Percentiles rank a stretch among this genome's conserved stretches.
Evolutionary conservation across 2,888 invertebrate genomes (phyloP).

Genomic region (Helobdella robusta): DNA sequence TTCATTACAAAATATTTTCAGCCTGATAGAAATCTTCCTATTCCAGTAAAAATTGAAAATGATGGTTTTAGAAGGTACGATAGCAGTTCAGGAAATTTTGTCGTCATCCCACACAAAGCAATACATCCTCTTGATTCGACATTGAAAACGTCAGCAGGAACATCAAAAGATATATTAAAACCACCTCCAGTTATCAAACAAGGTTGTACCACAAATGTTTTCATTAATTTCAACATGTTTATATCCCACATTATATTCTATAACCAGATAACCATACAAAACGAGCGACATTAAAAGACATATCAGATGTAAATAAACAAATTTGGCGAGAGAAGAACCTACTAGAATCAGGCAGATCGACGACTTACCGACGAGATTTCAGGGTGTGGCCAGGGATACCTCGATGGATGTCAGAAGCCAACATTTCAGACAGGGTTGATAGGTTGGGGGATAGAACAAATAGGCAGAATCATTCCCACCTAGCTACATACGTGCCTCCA

Average conservation of each 20-base stretch:
- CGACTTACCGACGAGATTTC: conserved; percentile 12
- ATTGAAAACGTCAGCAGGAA: conserved; percentile 3
- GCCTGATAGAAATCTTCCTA: neutral
- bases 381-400: neutral
- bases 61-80: conserved; percentile 11
- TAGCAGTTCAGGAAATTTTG: neutral
- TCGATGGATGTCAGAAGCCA: conserved; percentile 4
- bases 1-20: neutral
- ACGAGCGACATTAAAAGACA: too few species aligned
- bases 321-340: too few species aligned
- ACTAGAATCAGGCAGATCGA: too few species aligned
- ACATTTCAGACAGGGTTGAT: neutral
- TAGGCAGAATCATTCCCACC: conserved; percentile 9
- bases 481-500: conserved; percentile 4
- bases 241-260: too few species aligned
- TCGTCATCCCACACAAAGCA: conserved; percentile 5
- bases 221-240: too few species aligned
- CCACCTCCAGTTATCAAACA: too few species aligned
- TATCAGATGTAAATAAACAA: too few species aligned
- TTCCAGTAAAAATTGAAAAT: conserved; percentile 2
- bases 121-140: conserved; percentile 9
- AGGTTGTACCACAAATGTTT: too few species aligned
- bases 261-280: too few species aligned
- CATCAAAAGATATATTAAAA: too few species aligned
- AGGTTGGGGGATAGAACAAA: conserved; percentile 1